Evolutionary conservation across 2,888 invertebrate species (phyloP).

Genomic region (Creontiades dilutus): DNA sequence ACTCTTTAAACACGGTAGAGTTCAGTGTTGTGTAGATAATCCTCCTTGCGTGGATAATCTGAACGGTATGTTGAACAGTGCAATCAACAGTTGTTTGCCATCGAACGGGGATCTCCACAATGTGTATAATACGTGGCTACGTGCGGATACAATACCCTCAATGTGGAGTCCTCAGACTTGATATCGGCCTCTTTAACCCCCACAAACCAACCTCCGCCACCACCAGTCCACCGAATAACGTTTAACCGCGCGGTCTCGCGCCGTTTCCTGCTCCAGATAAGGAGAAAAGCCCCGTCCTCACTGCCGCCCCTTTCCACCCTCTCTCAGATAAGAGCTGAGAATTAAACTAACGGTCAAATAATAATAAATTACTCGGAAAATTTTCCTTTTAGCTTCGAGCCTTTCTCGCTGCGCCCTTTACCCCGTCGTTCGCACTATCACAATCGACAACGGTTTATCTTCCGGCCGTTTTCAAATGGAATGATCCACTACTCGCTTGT

Average conservation of each 20-base stretch:
- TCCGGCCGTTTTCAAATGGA: neutral
- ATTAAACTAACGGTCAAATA: slow-evolving; percentile 64
- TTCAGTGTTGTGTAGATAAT: too few relatives aligned
- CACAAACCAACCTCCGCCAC: neutral
- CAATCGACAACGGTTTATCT: neutral
- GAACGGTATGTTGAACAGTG: too few relatives aligned
- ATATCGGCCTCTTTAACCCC: neutral
- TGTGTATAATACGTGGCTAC: neutral
- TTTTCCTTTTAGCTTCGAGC: neutral
- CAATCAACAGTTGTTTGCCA: too few relatives aligned
- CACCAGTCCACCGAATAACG: neutral
- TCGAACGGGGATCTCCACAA: too few relatives aligned
- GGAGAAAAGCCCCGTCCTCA: neutral
- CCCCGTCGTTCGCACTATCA: neutral
- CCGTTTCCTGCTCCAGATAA: slow-evolving; percentile 13
- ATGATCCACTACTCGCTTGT: slow-evolving; percentile 32
- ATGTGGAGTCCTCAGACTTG: neutral
- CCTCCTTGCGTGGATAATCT: too few relatives aligned
- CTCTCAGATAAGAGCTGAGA: slow-evolving; percentile 33
- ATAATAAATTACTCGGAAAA: slow-evolving; percentile 64
- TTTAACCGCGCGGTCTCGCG: slow-evolving; percentile 1
- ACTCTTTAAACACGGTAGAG: too few relatives aligned
- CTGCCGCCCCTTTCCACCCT: neutral
- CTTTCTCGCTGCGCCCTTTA: neutral
- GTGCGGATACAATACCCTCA: neutral